phyloP scores from a whole-genome alignment of 2,113 vertebrate genomes.

The Menura novaehollandiae region DNA sequence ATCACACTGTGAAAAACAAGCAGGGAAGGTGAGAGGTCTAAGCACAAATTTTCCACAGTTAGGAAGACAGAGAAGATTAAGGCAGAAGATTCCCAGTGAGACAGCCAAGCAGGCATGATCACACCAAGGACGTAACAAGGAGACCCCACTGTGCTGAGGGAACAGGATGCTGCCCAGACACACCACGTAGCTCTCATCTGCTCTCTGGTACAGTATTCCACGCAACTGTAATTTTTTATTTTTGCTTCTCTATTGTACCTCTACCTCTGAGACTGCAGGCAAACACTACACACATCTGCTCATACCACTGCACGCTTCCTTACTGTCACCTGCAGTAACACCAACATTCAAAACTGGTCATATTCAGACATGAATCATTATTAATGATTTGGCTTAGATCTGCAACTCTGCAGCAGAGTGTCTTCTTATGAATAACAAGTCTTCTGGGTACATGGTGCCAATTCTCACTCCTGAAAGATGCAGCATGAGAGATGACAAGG shows the following conservation, averaged over 20 bases:
- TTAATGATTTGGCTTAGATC: neutral
- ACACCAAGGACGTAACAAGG: neutral
- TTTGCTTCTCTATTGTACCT: neutral
- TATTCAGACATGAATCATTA: neutral
- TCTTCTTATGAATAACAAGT: neutral
- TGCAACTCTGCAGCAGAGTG: neutral
- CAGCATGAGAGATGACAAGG: neutral
- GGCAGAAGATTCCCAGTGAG: neutral
- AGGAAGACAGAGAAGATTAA: neutral
- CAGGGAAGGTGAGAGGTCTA: neutral
- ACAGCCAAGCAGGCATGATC: accelerated
- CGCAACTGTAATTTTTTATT: neutral
- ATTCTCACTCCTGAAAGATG: neutral
- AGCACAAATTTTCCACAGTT: neutral
- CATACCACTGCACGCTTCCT: accelerated
- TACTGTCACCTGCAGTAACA: neutral
- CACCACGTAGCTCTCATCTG: accelerated
- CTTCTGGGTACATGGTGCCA: neutral
- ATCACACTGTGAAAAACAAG: neutral
- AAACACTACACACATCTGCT: neutral
- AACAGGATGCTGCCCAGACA: neutral
- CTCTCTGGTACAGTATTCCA: neutral
- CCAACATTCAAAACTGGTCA: neutral
- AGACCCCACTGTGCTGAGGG: neutral
- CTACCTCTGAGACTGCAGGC: neutral